These are phyloP conservation scores for Gymnobelideus leadbeateri DNA, from an alignment of 2,113 vertebrate genomes.

Conservation along the genomic window DNA sequence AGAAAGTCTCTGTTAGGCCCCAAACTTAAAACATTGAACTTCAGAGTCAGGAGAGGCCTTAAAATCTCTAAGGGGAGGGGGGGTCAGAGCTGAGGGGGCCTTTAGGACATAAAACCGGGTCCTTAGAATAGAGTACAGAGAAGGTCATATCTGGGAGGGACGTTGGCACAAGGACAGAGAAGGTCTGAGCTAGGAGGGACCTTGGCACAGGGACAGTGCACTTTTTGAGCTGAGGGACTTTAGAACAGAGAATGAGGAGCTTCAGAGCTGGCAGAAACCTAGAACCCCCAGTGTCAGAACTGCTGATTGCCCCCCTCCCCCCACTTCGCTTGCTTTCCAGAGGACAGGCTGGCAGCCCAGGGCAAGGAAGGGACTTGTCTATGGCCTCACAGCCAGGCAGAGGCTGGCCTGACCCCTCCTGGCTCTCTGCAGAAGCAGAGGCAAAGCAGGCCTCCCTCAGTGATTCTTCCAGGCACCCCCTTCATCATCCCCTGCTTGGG, in stretches of 20 bases:
- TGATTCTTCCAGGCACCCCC: neutral
- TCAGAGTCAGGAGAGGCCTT: neutral
- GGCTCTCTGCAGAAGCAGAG: neutral
- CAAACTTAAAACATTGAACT: neutral
- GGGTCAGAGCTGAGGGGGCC: no score
- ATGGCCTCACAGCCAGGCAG: neutral
- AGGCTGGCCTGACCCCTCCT: neutral
- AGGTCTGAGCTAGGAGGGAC: neutral
- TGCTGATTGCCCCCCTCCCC: neutral
- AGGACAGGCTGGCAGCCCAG: neutral
- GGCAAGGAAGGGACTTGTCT: neutral
- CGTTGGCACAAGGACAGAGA: neutral
- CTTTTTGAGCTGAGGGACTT: neutral
- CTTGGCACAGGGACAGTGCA: neutral
- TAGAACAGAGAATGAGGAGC: neutral
- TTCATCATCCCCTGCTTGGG: neutral
- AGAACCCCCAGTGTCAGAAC: no score
- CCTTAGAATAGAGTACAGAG: neutral
- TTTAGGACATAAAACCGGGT: no score
- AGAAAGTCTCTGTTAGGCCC: no score
- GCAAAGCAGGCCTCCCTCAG: neutral
- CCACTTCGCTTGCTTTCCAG: neutral
- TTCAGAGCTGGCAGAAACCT: neutral
- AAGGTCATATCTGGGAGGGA: neutral
- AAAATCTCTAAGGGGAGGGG: no score